Evolutionary conservation across 2,113 vertebrate genomes (phyloP).

Genomic region (Sminthopsis crassicaudata): DNA sequence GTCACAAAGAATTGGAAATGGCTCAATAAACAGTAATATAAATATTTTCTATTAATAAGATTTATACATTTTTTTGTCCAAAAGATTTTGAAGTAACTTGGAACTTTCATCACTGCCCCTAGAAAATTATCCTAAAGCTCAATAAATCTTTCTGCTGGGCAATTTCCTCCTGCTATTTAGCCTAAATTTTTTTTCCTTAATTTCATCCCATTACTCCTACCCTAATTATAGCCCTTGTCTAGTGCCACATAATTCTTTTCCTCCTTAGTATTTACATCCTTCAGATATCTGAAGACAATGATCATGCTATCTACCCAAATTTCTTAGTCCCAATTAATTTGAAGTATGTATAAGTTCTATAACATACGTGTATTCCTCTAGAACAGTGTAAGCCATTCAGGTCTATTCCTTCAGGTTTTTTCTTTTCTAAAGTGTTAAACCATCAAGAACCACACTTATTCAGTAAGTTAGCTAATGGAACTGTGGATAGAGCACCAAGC

Average conservation of each 20-base stretch:
- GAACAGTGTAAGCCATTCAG: not conserved
- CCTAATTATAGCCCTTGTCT: conserved; percentile 54
- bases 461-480: not conserved
- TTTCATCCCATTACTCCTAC: conserved; percentile 58
- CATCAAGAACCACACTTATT: conserved; percentile 1
- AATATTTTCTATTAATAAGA: not conserved
- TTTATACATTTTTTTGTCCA: conserved; percentile 17
- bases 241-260: conserved; percentile 62
- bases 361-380: not conserved
- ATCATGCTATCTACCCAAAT: conserved; percentile 12
- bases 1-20: not conserved
- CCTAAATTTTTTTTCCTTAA: conserved; percentile 58
- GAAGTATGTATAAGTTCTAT: not conserved
- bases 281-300: conserved; percentile 59
- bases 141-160: conserved; percentile 33
- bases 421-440: conserved; percentile 2
- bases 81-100: conserved; percentile 53
- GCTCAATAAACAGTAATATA: not conserved
- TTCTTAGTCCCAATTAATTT: conserved; percentile 38
- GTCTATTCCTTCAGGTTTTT: not conserved
- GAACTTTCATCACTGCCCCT: conserved; percentile 42
- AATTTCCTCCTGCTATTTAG: conserved; percentile 44
- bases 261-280: conserved; percentile 41
- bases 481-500: not conserved
- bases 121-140: conserved; percentile 51